Conservation (phyloP, 2,113 vertebrate species). For the Tychaedon coryphoeus region DNA sequence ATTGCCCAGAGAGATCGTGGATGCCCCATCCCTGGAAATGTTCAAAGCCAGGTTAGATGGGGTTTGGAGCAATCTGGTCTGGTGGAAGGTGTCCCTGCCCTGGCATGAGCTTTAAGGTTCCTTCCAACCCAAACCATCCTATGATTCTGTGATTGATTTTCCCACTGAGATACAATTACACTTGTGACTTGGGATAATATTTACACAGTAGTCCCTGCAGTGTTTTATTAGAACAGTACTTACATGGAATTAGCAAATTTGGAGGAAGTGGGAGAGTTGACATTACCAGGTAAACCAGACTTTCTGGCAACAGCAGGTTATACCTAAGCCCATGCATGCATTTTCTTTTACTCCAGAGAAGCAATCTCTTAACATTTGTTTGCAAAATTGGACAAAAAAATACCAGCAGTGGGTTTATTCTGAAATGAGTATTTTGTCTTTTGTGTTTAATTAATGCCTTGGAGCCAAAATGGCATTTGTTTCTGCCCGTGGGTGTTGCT, state of each 20-base stretch:
- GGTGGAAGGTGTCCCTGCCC: neutral
- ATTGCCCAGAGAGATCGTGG: neutral
- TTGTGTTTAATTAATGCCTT: neutral
- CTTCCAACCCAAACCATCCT: neutral
- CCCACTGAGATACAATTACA: neutral
- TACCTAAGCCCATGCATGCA: accelerated
- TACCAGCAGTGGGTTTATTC: neutral
- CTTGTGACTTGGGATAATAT: neutral
- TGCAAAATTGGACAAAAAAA: neutral
- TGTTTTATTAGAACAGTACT: neutral
- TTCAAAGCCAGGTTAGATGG: neutral
- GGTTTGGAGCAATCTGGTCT: neutral
- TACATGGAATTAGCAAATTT: neutral
- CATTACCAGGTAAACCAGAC: neutral
- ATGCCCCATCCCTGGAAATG: neutral
- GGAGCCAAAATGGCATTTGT: neutral
- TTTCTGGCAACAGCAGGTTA: neutral
- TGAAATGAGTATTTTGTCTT: neutral
- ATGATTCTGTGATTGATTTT: neutral
- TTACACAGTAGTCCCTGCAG: neutral
- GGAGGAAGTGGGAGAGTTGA: neutral
- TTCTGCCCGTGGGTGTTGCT: neutral
- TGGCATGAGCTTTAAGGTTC: neutral
- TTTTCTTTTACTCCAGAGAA: neutral
- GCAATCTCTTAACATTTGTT: neutral